Conservation (phyloP, 2,888 invertebrate species). For the Dinocampus coccinellae region DNA sequence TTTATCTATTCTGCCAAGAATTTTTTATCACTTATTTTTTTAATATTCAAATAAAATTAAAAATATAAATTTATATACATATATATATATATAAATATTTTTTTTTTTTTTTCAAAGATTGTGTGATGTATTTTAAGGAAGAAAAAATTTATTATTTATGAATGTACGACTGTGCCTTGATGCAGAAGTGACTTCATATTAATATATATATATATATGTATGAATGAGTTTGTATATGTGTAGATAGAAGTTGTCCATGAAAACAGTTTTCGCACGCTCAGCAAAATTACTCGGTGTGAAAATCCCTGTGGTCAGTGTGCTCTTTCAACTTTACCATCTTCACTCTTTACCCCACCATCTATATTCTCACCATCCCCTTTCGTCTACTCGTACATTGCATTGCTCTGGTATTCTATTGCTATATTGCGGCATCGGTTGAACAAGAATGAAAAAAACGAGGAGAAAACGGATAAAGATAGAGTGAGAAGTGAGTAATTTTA, state of each 20-base stretch:
- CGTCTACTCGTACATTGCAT: not conserved
- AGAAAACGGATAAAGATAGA: not conserved
- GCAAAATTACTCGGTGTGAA: conserved; percentile 34
- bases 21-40: no score
- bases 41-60: no score
- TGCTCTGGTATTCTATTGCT: not conserved
- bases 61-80: no score
- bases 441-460: not conserved
- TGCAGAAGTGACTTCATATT: conserved; percentile 5
- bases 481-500: not conserved
- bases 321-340: conserved; percentile 28
- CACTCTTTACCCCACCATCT: not conserved
- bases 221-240: no score
- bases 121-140: not conserved
- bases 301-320: conserved; percentile 36
- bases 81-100: no score
- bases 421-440: not conserved
- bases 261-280: conserved; percentile 28
- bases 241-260: not conserved
- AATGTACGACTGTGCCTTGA: not conserved
- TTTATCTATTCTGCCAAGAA: no score
- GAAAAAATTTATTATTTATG: not conserved
- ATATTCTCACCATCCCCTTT: not conserved
- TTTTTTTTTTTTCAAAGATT: no score
- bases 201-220: not conserved